Conservation (phyloP, 2,888 invertebrate genomes). For the Meteorus colon region DNA sequence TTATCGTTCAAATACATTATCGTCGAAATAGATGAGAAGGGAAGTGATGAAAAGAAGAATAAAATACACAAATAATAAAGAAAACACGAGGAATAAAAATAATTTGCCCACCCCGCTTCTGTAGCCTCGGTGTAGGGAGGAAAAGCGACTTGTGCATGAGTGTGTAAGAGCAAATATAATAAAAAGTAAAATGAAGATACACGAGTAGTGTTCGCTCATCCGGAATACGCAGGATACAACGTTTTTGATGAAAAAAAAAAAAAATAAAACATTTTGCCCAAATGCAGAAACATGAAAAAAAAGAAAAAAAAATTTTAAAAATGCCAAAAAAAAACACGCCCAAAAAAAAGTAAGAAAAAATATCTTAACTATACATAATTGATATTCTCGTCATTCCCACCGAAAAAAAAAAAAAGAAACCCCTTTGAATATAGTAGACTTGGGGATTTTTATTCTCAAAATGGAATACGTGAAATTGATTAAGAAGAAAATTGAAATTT, state of each 20-base stretch:
- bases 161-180: conserved; percentile 6
- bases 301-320: not conserved
- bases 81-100: conserved; percentile 6
- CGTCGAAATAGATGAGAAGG: not conserved
- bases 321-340: not conserved
- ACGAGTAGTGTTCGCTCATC: conserved; percentile 11
- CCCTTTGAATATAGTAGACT: conserved; percentile 14
- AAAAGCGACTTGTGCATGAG: conserved; percentile 5
- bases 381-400: conserved; percentile 18
- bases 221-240: not conserved
- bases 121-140: not conserved
- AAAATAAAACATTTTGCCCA: not conserved
- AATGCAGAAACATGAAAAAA: not conserved
- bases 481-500: conserved; percentile 16
- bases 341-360: not conserved
- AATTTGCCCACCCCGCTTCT: conserved; percentile 7
- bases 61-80: not conserved
- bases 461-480: not conserved
- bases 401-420: too few relatives aligned
- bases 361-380: conserved; percentile 5
- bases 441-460: conserved; percentile 24
- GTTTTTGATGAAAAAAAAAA: not conserved
- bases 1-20: conserved; percentile 10
- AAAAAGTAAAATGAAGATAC: not conserved
- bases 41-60: not conserved